Percentiles rank a stretch among this genome's conserved stretches.
phyloP scores from a whole-genome alignment of 1,140 invertebrate species.

The Spodoptera litura region DNA sequence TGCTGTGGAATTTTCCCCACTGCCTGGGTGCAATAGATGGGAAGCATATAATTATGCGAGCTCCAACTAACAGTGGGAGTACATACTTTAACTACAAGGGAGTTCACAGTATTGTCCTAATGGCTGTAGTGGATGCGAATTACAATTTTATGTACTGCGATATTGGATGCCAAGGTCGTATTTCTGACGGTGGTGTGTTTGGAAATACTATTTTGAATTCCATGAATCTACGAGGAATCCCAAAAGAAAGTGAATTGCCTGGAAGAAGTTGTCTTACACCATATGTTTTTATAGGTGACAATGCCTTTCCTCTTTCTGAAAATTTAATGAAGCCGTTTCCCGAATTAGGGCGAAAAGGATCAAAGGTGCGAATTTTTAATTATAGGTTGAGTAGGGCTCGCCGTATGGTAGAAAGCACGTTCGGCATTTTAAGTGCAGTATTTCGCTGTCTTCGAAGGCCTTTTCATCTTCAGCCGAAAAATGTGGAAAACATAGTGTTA shows the following conservation, averaged over 20 bases:
- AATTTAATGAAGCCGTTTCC: conserved; percentile 45
- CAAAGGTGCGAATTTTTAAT: conserved; percentile 25
- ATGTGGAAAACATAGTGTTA: no score
- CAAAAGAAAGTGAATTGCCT: conserved; percentile 36
- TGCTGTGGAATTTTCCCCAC: no score
- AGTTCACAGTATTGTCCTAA: no score
- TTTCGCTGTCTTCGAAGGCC: no score
- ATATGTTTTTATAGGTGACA: conserved; percentile 43
- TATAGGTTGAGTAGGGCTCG: conserved; percentile 26
- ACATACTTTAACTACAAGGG: neutral
- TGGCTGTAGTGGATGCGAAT: neutral
- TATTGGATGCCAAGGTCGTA: neutral
- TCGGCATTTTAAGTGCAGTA: conserved; percentile 25
- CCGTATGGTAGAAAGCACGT: conserved; percentile 40
- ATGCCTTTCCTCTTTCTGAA: conserved; percentile 38
- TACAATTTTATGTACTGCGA: neutral
- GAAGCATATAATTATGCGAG: no score
- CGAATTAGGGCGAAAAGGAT: conserved; percentile 13
- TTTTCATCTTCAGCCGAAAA: no score
- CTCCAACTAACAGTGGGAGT: no score
- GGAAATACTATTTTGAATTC: no score
- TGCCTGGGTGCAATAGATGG: no score
- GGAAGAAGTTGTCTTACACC: conserved; percentile 27
- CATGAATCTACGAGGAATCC: conserved; percentile 25
- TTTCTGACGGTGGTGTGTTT: no score